Evolutionary conservation across 2,888 invertebrate genomes (phyloP).

Genomic region (Didymodactylos carnosus): DNA sequence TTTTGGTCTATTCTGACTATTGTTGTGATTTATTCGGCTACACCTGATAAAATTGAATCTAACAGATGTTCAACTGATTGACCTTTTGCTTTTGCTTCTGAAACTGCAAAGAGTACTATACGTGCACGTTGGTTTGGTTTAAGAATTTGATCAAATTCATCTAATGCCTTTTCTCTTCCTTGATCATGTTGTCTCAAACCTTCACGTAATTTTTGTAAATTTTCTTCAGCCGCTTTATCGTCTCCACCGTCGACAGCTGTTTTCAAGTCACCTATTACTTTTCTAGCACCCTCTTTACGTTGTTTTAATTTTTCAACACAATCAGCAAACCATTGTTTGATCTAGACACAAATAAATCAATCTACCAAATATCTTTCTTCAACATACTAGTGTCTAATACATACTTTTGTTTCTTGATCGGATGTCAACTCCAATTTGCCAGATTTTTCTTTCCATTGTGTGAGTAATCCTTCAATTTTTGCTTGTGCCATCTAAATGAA

Average conservation of each 20-base stretch:
- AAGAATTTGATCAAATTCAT: neutral
- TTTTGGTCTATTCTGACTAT: no score
- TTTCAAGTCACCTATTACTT: neutral
- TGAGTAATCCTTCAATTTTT: no score
- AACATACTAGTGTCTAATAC: no score
- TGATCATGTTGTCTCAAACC: neutral
- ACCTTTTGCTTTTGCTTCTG: neutral
- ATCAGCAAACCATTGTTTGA: neutral
- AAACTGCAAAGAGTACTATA: neutral
- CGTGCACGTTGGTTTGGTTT: neutral
- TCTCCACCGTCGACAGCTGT: neutral
- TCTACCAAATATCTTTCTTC: no score
- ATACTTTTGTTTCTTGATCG: no score
- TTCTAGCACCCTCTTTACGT: neutral
- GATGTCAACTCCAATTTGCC: no score
- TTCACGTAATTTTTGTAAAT: neutral
- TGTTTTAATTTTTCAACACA: neutral
- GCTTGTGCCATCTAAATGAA: no score
- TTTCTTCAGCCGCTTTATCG: neutral
- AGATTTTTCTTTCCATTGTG: no score
- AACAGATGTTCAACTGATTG: neutral
- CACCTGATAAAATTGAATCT: neutral
- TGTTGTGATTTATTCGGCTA: no score
- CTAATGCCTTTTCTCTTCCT: neutral
- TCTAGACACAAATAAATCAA: no score